Base-by-base conservation (phyloP, 2,797 vertebrate genomes). In the Fistularia tabacaria region DNA sequence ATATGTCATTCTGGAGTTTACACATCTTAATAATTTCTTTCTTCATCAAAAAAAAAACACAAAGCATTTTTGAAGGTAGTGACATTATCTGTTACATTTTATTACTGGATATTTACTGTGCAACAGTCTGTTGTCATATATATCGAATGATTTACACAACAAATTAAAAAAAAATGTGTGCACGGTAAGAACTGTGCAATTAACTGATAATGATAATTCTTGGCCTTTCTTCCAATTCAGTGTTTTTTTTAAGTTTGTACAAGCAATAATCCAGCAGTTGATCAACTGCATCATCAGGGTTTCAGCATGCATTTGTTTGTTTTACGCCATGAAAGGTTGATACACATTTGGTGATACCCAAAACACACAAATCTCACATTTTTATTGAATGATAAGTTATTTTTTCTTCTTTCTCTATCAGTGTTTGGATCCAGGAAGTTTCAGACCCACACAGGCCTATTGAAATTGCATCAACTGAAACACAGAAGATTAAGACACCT, bases 51-150 rank as follows among this genome's bases (percentile, higher is more conserved):
- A 25, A 25, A 25, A 25, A 25, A 25, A 25, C 25, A 25, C 25
- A 25, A 25, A 25, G 25, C 25, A 8, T 50, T 11, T n/a, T 3
- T 54, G 57, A 66, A 81, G 79, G 77, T 74, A 82, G 74, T 78
- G 83, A 82, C 78, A 82, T 73, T 71, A 77, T 79, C 64, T 85
- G 79, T 80, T 69, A 71, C 51, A 68, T 81, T 84, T 77, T 82
- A 84, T 51, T 40, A 40, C 39, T 68, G 61, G 59, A 62, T 70
- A 75, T 60, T 72, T 66, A 75, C 71, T 80, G 81, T 76, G 79
- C 65, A 78, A 80, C 71, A 78, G 68, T 75, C 70, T 63, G 56
- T 37, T 36, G 65, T 72, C 74, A 75, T 75, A 66, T 75, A 66
- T 53, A 72, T 49, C 56, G 64, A 80, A 77, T 69, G 66, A 14